Base-by-base conservation (phyloP, 2,888 invertebrate species). In the Apamea monoglypha region DNA sequence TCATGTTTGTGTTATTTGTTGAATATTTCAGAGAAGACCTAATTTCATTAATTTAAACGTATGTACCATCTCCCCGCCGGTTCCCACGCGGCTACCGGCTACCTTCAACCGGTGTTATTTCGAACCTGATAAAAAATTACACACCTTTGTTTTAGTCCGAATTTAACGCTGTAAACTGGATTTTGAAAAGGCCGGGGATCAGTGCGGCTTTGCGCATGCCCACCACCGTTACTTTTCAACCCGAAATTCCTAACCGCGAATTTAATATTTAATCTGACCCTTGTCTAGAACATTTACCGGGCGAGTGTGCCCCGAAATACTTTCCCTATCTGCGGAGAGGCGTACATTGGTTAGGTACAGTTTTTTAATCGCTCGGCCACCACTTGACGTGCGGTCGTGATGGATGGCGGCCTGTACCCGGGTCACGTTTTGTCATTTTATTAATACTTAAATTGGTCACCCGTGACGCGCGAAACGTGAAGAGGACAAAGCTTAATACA, bases 251-350 rank as follows among this genome's bases (percentile, higher is more conserved):
- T 95, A 95, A 96, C 95, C 95, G 94, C 95, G 94, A 95, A 95
- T 96, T 96, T 96, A 96, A 97, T 97, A 96, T 97, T 97, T 96
- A 96, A 97, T 96, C 94, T 93, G 94, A 96, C 96, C 96, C 96
- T 96, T 96, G 96, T 96, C 96, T 96, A 96, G 95, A 96, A 93
- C 95, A 96, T 96, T 96, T 96, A 96, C 95, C 94, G 93, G 91
- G 90, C 92, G 93, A 92, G 94, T 93, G 92, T 91, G 90, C 91
- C 93, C 95, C 95, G 89, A 95, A 96, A 96, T 96, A 95, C 94
- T 94, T 92, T 93, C 91, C 92, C 90, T 93, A 92, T 93, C 91
- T 92, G 90, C 81, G 89, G 80, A 87, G 89, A 90, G 89, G 90
- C 92, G 90, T 92, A 94, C 93, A 94, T 94, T 92, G 93, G 95